These are phyloP conservation scores for Aproaerema taeniolella DNA, from an alignment of 2,888 invertebrate species.

Conservation along the genomic window DNA sequence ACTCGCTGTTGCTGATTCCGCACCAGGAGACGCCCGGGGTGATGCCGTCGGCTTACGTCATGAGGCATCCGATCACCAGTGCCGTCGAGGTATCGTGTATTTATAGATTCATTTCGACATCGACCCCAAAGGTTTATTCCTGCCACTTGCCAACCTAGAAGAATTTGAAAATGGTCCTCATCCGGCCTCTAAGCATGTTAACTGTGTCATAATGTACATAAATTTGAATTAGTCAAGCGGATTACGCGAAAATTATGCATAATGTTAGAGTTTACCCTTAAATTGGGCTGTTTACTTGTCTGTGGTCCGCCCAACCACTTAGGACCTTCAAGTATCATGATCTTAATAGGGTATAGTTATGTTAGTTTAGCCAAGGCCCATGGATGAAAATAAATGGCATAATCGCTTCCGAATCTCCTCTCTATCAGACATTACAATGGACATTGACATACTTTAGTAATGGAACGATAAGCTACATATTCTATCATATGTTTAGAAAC, in stretches of 20 bases:
- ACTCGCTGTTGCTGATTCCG: constrained; percentile 86
- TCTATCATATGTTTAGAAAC: too few relatives aligned
- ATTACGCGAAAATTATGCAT: constrained; percentile 62
- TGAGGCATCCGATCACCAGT: constrained; percentile 83
- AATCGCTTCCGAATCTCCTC: constrained; percentile 26
- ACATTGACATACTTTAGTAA: constrained; percentile 11
- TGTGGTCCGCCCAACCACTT: constrained; percentile 22
- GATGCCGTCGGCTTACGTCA: constrained; percentile 85
- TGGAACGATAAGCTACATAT: too few relatives aligned
- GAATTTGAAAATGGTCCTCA: constrained; percentile 74
- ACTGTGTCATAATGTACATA: constrained; percentile 56
- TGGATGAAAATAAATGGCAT: constrained; percentile 26
- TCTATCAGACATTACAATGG: constrained; percentile 14
- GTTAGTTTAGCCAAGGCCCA: constrained; percentile 18
- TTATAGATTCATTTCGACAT: constrained; percentile 30
- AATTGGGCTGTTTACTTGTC: constrained; percentile 17
- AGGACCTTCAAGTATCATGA: constrained; percentile 5
- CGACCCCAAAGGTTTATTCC: constrained; percentile 41
- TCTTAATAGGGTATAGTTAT: constrained; percentile 14
- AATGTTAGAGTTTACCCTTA: constrained; percentile 32
- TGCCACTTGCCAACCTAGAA: constrained; percentile 39
- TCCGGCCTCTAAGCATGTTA: constrained; percentile 70
- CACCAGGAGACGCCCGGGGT: constrained; percentile 87
- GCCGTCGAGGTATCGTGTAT: constrained; percentile 79
- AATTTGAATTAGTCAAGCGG: constrained; percentile 63